phyloP scores from a whole-genome alignment of 2,888 invertebrate genomes.

The Tenthredo distinguenda region DNA sequence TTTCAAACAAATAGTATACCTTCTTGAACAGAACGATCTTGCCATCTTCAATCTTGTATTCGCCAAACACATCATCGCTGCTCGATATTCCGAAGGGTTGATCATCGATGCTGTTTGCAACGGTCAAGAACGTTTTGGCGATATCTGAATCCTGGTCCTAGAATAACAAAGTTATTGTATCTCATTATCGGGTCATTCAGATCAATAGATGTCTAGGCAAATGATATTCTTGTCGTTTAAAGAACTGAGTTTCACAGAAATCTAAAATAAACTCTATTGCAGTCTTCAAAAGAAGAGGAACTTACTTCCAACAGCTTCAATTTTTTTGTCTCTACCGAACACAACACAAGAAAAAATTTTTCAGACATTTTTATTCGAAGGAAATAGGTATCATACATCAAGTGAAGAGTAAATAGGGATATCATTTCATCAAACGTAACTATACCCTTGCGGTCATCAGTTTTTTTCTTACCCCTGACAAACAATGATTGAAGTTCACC shows the following conservation, averaged over 20 bases:
- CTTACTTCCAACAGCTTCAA: not conserved
- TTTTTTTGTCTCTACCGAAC: not conserved
- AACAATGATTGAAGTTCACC: not conserved
- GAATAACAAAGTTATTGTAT: constrained; percentile 49
- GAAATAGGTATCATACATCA: not conserved
- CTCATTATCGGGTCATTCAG: not conserved
- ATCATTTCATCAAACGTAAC: not conserved
- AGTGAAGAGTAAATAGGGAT: not conserved
- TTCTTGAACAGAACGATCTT: constrained; percentile 95
- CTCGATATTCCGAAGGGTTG: constrained; percentile 93
- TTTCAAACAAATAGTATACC: constrained; percentile 77
- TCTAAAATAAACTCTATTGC: not conserved
- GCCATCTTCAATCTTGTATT: constrained; percentile 89
- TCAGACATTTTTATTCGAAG: not conserved
- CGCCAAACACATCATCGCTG: constrained; percentile 88
- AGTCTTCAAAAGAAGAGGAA: not conserved
- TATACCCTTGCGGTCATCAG: not conserved
- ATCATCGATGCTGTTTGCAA: constrained; percentile 91
- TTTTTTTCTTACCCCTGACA: constrained; percentile 2
- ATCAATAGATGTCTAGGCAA: not conserved
- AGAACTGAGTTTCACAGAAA: not conserved
- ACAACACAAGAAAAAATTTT: not conserved
- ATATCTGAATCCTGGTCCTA: constrained; percentile 87
- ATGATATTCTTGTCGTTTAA: not conserved
- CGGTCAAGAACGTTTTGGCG: constrained; percentile 91